A percentile compares a stretch with the other conserved stretches of the same genome.
phyloP scores from a whole-genome alignment of 2,888 invertebrate species.

The Apotomis betuletana region DNA sequence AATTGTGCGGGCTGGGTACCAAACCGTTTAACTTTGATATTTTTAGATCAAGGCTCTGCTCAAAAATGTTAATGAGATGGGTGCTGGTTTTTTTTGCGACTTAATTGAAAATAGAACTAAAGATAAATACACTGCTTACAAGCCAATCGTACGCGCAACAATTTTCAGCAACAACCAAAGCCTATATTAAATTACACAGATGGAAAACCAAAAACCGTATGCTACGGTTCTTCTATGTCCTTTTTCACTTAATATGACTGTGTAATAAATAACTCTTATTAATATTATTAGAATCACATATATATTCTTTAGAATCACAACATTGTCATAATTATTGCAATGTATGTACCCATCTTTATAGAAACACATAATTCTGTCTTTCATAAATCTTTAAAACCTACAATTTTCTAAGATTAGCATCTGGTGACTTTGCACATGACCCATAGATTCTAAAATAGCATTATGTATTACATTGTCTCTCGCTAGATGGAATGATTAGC shows the following conservation, averaged over 20 bases:
- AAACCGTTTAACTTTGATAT: constrained; percentile 33
- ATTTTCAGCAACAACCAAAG: no score
- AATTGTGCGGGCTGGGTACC: constrained; percentile 31
- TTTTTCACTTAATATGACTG: no score
- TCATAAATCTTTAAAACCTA: constrained; percentile 7
- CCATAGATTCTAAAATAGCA: constrained; percentile 35
- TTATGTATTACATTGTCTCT: constrained; percentile 37
- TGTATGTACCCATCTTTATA: background rate
- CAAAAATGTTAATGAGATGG: constrained; percentile 21
- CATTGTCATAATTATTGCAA: background rate
- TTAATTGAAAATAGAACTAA: no score
- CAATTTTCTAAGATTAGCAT: constrained; percentile 16
- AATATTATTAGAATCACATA: no score
- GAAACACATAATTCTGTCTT: constrained; percentile 14
- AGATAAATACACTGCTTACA: no score
- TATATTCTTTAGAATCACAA: no score
- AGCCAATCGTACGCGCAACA: no score
- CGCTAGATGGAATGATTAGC: constrained; percentile 33
- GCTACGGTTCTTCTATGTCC: no score
- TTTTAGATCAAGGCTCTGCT: constrained; percentile 35
- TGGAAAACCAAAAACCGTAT: no score
- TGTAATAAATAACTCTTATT: no score
- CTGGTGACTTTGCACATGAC: constrained; percentile 36
- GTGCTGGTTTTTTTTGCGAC: no score
- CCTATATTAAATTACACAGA: no score